Percentiles rank a stretch among this genome's conserved stretches.
Conservation (phyloP, 2,888 invertebrate genomes). For the Dryadula phaetusa region DNA sequence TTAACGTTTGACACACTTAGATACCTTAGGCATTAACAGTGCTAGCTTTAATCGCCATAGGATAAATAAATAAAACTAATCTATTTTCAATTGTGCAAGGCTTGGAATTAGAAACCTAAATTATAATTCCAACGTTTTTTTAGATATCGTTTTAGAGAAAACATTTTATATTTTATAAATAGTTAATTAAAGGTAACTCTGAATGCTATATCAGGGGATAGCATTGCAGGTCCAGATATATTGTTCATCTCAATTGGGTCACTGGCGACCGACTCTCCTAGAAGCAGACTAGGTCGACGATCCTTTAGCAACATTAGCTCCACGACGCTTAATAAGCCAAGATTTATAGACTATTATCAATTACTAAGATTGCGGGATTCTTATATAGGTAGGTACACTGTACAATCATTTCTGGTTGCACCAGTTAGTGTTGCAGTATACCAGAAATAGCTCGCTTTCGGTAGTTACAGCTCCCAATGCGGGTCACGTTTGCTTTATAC, state of each 20-base stretch:
- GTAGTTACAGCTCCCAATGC: neutral
- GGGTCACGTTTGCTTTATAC: neutral
- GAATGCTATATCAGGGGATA: conserved; percentile 26
- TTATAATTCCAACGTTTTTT: neutral
- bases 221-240: conserved; percentile 36
- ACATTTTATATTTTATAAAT: neutral
- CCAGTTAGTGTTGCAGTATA: conserved; percentile 45
- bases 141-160: neutral
- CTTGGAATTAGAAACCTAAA: neutral
- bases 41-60: neutral
- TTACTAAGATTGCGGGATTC: conserved; percentile 58
- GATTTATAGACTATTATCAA: conserved; percentile 60
- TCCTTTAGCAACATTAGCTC: conserved; percentile 33
- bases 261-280: conserved; percentile 35
- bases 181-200: neutral
- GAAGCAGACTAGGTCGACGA: conserved; percentile 40
- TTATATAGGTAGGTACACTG: conserved; percentile 33
- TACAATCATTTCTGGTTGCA: conserved; percentile 47
- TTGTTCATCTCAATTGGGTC: conserved; percentile 37
- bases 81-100: neutral
- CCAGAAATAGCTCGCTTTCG: conserved; percentile 46
- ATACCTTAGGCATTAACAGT: conserved; percentile 1
- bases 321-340: conserved; percentile 51
- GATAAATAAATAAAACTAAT: neutral
- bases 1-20: conserved; percentile 26